Percentiles rank a stretch among this genome's conserved stretches.
Conservation (phyloP, 2,113 vertebrate genomes). For the Neotoma lepida region DNA sequence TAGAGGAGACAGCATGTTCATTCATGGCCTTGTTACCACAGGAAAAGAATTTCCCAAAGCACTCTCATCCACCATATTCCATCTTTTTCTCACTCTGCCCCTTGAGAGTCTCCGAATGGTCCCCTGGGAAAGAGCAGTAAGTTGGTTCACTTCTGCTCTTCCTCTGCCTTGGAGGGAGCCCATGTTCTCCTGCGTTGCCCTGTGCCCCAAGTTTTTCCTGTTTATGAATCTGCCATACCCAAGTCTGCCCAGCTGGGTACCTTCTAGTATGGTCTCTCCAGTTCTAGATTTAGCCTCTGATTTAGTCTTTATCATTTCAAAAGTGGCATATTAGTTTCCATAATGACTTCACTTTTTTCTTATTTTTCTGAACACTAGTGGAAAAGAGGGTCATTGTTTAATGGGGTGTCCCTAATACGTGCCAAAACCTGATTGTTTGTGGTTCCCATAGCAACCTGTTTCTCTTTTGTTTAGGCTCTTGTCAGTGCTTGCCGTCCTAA, state of each 20-base stretch:
- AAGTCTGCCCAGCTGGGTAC: not conserved
- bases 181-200: not conserved
- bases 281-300: not conserved
- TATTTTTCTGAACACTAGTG: not conserved
- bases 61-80: not conserved
- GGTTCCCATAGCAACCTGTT: not conserved
- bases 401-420: not conserved
- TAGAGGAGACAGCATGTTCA: not conserved
- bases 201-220: not conserved
- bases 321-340: not conserved
- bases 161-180: not conserved
- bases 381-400: not conserved
- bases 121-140: not conserved
- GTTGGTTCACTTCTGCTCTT: not conserved
- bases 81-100: not conserved
- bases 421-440: not conserved
- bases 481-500: not conserved
- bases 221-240: not conserved
- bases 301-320: not conserved
- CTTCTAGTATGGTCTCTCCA: not conserved
- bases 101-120: not conserved
- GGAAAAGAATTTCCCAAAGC: not conserved
- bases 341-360: not conserved
- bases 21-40: fast-evolving
- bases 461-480: not conserved